Percentiles rank a stretch among this genome's conserved stretches.
phyloP scores from a whole-genome alignment of 2,113 vertebrate species.

The Calidris pygmaea region DNA sequence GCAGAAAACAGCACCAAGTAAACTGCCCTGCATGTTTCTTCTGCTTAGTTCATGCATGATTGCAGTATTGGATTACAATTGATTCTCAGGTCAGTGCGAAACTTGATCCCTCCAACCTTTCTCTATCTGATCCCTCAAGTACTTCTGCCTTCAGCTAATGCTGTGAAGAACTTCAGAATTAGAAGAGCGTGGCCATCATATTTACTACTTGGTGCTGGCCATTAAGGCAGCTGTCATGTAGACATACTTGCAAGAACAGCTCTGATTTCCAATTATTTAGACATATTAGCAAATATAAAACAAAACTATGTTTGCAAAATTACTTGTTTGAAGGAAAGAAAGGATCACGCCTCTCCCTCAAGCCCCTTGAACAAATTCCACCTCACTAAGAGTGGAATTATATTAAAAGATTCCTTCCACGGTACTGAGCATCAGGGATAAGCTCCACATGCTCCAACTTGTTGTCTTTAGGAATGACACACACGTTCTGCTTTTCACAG shows the following conservation, averaged over 20 bases:
- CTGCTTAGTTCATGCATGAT: not conserved
- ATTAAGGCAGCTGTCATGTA: not conserved
- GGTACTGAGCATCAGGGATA: not conserved
- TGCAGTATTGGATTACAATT: not conserved
- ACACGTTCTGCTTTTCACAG: not conserved
- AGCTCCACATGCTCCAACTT: not conserved
- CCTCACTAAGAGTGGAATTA: not conserved
- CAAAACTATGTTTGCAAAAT: not conserved
- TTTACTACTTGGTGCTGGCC: not conserved
- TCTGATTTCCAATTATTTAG: not conserved
- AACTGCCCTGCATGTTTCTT: not conserved
- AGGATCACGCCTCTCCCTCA: not conserved
- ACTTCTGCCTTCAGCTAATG: not conserved
- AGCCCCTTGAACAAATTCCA: not conserved
- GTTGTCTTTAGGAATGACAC: not conserved
- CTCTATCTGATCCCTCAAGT: not conserved
- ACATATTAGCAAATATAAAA: not conserved
- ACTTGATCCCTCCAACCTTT: not conserved
- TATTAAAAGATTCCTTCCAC: not conserved
- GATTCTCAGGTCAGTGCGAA: not conserved
- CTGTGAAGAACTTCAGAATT: not conserved
- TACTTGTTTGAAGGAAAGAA: not conserved
- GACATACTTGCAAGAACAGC: not conserved
- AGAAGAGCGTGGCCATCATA: not conserved
- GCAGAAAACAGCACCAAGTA: not conserved